Base-by-base conservation (phyloP, 2,113 vertebrate species). In the Dendropsophus ebraccatus region DNA sequence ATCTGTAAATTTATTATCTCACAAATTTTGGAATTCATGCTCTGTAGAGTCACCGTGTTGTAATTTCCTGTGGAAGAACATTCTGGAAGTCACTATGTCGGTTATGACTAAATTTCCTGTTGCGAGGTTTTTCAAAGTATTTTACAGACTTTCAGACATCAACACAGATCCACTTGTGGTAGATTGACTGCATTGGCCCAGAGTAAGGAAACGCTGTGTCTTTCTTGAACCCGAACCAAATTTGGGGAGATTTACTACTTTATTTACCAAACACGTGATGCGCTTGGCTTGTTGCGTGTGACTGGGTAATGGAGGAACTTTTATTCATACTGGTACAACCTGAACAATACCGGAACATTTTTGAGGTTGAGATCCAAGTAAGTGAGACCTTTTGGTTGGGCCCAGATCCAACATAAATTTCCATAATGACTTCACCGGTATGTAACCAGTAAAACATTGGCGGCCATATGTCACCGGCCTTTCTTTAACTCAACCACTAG, bases 101-200 rank as follows among this genome's bases (percentile, higher is more conserved):
- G 78, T 45, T 81, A 65, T 62, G 78, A 65, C 78, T 80, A 80
- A 62, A 81, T 65, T 81, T 81, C 78, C 78, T 81, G 78, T 81
- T 65, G 35, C 62, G 78, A 65, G 78, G 25, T n/a, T 62, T 81
- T 81, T 62, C 78, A 81, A 81, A 81, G 56, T 65, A 19, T 23
- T 81, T 62, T 45, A 28, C 37, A 81, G 78, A 81, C 41, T 62
- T 62, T 81, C 37, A 81, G 65, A 81, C 37, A 65, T 81, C 58
- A 81, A 45, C 78, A 47, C 78, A 65, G 56, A 81, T 81, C 78
- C 37, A 30, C 78, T 81, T 62, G 58, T 65, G 56, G 78, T 81
- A 81, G 58, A 62, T 25, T 81, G 78, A 45, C 78, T 65, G 78
- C 35, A 62, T 28, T 81, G 78, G 78, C 78, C 56, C 13, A 56